Evolutionary conservation across 2,888 invertebrate species (phyloP).

Genomic region (Eucriotettix oculatus): DNA sequence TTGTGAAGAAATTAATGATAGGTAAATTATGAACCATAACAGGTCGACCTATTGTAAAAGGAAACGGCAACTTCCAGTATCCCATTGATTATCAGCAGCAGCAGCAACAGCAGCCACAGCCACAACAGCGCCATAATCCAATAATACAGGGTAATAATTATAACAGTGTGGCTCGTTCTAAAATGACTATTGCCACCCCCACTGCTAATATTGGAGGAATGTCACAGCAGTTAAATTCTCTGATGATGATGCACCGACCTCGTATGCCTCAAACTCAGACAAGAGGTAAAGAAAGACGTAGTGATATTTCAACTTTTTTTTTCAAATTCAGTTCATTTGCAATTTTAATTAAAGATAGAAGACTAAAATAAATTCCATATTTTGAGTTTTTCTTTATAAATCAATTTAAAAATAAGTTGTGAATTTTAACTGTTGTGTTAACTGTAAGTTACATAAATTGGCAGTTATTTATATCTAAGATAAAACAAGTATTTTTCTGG

Average conservation of each 20-base stretch:
- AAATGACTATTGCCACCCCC: conserved; percentile 21
- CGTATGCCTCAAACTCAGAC: neutral
- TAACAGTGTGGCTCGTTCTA: conserved; percentile 21
- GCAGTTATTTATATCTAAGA: too few relatives aligned
- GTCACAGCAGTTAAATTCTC: conserved; percentile 3
- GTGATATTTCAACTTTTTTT: too few relatives aligned
- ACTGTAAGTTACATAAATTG: too few relatives aligned
- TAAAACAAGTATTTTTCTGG: too few relatives aligned
- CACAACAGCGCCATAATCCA: conserved; percentile 25
- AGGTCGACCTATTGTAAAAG: conserved; percentile 42
- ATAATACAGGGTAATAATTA: neutral
- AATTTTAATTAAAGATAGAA: too few relatives aligned
- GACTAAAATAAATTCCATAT: too few relatives aligned
- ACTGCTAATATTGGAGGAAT: conserved; percentile 13
- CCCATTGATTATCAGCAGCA: conserved; percentile 7
- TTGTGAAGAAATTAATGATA: too few relatives aligned
- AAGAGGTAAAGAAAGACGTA: too few relatives aligned
- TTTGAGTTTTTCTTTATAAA: too few relatives aligned
- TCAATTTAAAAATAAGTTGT: too few relatives aligned
- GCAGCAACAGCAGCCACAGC: conserved; percentile 20
- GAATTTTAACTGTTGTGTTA: too few relatives aligned
- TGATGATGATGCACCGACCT: conserved; percentile 6
- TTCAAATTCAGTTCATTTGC: too few relatives aligned
- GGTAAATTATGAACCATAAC: conserved; percentile 9
- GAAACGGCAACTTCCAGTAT: conserved; percentile 25